Evolutionary conservation across 2,113 vertebrate species (phyloP).

Genomic region (Grantiella picta): DNA sequence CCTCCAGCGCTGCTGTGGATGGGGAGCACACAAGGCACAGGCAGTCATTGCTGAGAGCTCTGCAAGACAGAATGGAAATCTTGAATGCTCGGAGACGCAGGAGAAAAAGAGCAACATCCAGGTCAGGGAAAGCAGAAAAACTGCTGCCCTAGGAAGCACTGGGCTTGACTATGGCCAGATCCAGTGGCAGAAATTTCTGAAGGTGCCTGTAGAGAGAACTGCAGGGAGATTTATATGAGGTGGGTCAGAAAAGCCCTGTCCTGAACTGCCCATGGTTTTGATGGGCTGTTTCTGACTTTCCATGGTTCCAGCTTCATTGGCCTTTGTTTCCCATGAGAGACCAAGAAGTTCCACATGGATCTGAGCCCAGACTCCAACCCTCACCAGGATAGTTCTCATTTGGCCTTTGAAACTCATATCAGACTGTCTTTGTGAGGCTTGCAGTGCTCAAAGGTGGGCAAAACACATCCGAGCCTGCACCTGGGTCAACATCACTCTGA

Average conservation of each 20-base stretch:
- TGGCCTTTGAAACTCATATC: neutral
- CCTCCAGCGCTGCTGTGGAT: constrained; percentile 51
- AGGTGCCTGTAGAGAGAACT: neutral
- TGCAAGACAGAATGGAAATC: neutral
- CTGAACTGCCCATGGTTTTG: neutral
- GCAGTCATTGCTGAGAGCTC: neutral
- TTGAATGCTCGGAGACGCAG: rapidly evolving
- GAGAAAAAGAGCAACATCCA: neutral
- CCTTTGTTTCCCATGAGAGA: rapidly evolving
- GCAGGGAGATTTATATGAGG: neutral
- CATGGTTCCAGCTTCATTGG: neutral
- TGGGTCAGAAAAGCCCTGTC: neutral
- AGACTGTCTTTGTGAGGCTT: neutral
- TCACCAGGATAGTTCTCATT: neutral
- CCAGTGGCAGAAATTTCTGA: neutral
- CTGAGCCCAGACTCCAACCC: neutral
- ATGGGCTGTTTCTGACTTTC: neutral
- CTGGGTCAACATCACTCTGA: neutral
- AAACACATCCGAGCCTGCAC: neutral
- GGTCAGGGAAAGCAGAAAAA: neutral
- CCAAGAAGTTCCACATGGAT: neutral
- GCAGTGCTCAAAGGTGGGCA: neutral
- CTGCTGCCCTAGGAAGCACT: neutral
- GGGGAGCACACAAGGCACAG: constrained; percentile 1
- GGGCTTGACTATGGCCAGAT: neutral